Conservation (phyloP, 2,888 invertebrate genomes). For the Linnaemya tessellans region DNA sequence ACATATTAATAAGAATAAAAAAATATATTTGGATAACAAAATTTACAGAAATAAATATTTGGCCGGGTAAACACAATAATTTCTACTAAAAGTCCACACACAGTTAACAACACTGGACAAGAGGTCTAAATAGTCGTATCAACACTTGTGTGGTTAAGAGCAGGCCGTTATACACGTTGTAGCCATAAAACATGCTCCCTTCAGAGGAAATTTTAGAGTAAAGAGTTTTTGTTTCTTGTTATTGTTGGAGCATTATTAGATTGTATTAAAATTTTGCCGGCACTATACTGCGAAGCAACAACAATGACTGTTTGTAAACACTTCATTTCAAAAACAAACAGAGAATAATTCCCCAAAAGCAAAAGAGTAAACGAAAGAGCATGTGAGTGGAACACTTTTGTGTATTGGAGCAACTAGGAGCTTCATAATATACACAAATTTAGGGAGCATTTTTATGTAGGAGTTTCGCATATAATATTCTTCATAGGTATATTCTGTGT, state of each 20-base stretch:
- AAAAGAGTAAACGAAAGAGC: background rate
- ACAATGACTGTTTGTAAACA: slow-evolving; percentile 40
- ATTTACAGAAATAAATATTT: too few species aligned
- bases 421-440: background rate
- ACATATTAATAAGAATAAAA: too few species aligned
- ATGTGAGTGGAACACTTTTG: too few species aligned
- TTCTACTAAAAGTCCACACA: background rate
- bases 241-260: slow-evolving; percentile 4
- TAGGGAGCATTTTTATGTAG: slow-evolving; percentile 59
- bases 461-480: slow-evolving; percentile 35
- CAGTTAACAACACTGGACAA: background rate
- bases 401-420: slow-evolving; percentile 23
- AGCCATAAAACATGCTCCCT: background rate
- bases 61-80: too few species aligned
- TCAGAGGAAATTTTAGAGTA: background rate
- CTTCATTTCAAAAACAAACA: slow-evolving; percentile 69
- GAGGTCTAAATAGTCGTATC: background rate
- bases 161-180: background rate
- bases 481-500: slow-evolving; percentile 26
- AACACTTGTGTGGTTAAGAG: background rate
- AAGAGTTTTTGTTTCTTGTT: background rate
- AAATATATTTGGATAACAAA: too few species aligned
- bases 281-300: slow-evolving; percentile 1
- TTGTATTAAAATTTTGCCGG: slow-evolving; percentile 53
- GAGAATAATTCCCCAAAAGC: slow-evolving; percentile 36